phyloP scores from a whole-genome alignment of 2,113 vertebrate genomes.

The Gasterosteus nipponicus region DNA sequence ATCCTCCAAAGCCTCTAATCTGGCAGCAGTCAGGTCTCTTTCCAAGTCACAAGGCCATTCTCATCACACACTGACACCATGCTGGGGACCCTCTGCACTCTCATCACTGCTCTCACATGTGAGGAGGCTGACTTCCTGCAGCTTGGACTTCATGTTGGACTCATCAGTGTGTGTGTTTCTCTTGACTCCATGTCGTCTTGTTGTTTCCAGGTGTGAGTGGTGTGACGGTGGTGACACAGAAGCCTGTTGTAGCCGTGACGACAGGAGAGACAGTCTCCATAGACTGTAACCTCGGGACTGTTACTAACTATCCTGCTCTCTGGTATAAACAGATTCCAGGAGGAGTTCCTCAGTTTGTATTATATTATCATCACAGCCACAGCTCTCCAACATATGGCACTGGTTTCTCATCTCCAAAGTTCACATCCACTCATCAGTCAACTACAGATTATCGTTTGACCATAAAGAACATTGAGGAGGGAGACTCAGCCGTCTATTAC shows the following conservation, averaged over 20 bases:
- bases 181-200: slow-evolving; percentile 37
- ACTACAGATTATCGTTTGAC: slow-evolving; percentile 58
- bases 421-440: slow-evolving; percentile 58
- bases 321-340: slow-evolving; percentile 71
- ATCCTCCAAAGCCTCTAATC: slow-evolving; percentile 29
- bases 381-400: too few relatives aligned
- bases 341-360: slow-evolving; percentile 52
- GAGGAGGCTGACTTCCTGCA: slow-evolving; percentile 41
- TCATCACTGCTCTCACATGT: slow-evolving; percentile 65
- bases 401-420: slow-evolving; percentile 62
- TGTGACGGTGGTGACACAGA: slow-evolving; percentile 55
- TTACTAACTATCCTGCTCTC: fast-evolving
- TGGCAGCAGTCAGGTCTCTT: slow-evolving; percentile 32
- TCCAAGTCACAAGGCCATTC: slow-evolving; percentile 26
- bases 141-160: slow-evolving; percentile 36
- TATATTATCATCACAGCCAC: too few relatives aligned
- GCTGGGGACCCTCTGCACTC: slow-evolving; percentile 63
- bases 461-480: slow-evolving; percentile 59
- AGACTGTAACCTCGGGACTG: slow-evolving; percentile 55
- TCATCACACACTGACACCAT: slow-evolving; percentile 60
- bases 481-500: slow-evolving; percentile 73
- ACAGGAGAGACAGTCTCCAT: slow-evolving; percentile 54
- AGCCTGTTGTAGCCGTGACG: slow-evolving; percentile 39
- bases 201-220: slow-evolving; percentile 63
- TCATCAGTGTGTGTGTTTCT: slow-evolving; percentile 32